Evolutionary conservation across 2,888 invertebrate species (phyloP).

Genomic region (Callosobruchus maculatus): DNA sequence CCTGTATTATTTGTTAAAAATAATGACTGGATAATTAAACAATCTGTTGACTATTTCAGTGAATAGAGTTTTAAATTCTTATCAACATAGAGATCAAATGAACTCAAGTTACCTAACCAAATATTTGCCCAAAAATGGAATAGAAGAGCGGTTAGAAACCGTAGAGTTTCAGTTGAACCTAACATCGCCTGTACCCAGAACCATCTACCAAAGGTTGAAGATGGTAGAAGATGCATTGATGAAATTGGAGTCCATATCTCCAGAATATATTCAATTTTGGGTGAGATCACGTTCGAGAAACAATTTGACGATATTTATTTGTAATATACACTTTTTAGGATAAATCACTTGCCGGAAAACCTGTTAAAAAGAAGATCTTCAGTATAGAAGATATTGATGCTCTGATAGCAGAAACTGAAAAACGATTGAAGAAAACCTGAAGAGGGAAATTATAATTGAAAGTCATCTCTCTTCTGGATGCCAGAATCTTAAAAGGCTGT

Average conservation of each 20-base stretch:
- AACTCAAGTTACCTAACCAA: conserved; percentile 51
- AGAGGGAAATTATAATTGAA: neutral
- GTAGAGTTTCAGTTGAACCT: conserved; percentile 62
- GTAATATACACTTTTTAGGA: conserved; percentile 27
- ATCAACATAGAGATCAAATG: conserved; percentile 55
- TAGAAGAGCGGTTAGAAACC: conserved; percentile 65
- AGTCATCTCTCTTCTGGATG: too few relatives aligned
- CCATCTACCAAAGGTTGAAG: conserved; percentile 68
- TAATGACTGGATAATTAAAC: too few relatives aligned
- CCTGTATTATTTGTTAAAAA: too few relatives aligned
- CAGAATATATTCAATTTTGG: conserved; percentile 74
- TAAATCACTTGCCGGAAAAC: conserved; percentile 26
- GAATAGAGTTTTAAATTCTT: conserved; percentile 65
- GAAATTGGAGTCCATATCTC: conserved; percentile 70
- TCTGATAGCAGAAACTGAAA: conserved; percentile 39
- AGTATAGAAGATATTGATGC: conserved; percentile 39
- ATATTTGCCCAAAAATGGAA: conserved; percentile 48
- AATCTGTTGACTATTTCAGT: conserved; percentile 51
- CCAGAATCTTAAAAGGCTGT: too few relatives aligned
- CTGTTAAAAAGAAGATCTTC: conserved; percentile 38
- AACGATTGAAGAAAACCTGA: conserved; percentile 7
- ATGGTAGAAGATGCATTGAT: conserved; percentile 71
- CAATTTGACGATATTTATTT: neutral
- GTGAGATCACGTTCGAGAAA: conserved; percentile 47
- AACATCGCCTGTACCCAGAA: conserved; percentile 55